Base-by-base conservation (phyloP, 2,797 vertebrate genomes). In the Gymnopithys bicolor region DNA sequence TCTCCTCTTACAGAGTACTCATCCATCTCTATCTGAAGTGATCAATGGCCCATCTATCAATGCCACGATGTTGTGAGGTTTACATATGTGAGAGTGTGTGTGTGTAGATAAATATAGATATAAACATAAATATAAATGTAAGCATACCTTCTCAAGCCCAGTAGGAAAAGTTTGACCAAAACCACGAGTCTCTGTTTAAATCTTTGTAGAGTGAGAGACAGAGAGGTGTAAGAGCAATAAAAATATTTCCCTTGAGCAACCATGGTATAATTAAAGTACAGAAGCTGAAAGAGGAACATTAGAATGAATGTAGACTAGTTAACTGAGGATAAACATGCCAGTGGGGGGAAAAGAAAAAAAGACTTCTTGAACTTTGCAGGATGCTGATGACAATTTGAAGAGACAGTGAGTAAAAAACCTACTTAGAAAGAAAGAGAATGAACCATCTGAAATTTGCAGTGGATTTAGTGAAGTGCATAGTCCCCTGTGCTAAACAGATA, bases 391-490 rank as follows among this genome's bases (percentile, higher is more conserved):
- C 87, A 89, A 89, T 48, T 33, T 85, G 84, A 85, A 91, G 62
- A 85, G 90, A 87, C 73, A 58, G 23, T 27, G 62, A 85, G 53
- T 76, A 67, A 87, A 90, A 91, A 85, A 58, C 3, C 28, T 80
- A 28, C 81, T 89, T 52, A 71, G 16, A 73, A 64, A 46, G 68
- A 49, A 67, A 80, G 63, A 51, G 70, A 89, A 58, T 62, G 83
- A 76, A 86, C 90, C 85, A 66, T 63, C 18, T 79, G 70, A 86
- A 94, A 94, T 94, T 93, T 81, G 22, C 76, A 86, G 67, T 66
- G 80, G 62, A 71, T 90, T 94, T 84, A 81, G 43, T 49, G 59
- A 94, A 84, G 59, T 59, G 67, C 51, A 51, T 5, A 68, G 73
- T 91, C 85, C 79, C 96, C 75, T 32, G 69, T 62, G 93, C 79